Conservation (phyloP, 2,888 invertebrate genomes). For the Apamea crenata region DNA sequence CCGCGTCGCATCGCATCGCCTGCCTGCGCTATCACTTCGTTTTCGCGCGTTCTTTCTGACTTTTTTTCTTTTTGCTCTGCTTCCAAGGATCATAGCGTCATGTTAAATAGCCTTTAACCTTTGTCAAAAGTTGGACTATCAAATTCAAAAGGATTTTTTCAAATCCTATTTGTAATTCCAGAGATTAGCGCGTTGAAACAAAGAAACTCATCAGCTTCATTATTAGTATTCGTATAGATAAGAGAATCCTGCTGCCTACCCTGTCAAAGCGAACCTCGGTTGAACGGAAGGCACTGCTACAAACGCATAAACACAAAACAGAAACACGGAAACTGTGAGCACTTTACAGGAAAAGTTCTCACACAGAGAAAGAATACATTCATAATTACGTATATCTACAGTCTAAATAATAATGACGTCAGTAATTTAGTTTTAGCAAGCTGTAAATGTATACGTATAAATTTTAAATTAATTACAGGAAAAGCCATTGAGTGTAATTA, state of each 20-base stretch:
- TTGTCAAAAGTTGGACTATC: neutral
- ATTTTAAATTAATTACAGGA: conserved; percentile 18
- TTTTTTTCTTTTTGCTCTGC: neutral
- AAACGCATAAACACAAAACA: neutral
- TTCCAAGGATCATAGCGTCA: neutral
- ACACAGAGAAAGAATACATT: neutral
- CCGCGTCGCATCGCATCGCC: too few species aligned
- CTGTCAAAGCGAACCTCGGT: neutral
- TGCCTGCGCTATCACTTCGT: too few species aligned
- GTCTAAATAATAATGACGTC: conserved; percentile 1
- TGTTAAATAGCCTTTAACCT: neutral
- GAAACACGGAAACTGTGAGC: neutral
- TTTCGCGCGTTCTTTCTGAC: too few species aligned
- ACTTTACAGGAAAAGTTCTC: neutral
- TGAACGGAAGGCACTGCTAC: neutral
- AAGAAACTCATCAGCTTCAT: neutral
- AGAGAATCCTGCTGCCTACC: neutral
- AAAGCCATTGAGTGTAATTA: conserved; percentile 27
- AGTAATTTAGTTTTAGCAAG: conserved; percentile 8
- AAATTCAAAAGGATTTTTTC: neutral
- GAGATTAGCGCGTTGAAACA: too few species aligned
- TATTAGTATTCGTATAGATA: neutral
- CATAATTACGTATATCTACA: neutral
- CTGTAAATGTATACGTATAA: neutral
- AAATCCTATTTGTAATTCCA: neutral